These are phyloP conservation scores for Drosophila incognita DNA, from an alignment of 2,888 invertebrate genomes.

Conservation along the genomic window DNA sequence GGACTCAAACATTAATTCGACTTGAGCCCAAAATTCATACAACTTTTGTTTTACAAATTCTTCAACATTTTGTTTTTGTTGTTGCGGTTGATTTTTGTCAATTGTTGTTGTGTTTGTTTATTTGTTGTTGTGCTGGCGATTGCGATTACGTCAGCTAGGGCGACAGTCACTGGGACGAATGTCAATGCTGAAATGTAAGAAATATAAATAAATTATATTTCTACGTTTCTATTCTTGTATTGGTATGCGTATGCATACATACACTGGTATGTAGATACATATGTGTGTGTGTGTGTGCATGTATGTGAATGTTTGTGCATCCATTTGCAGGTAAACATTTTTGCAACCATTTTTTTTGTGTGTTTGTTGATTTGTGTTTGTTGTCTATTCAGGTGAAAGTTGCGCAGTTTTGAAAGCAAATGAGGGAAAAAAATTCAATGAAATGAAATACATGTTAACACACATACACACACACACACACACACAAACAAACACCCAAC, in stretches of 20 bases:
- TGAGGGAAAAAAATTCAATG: conserved; percentile 51
- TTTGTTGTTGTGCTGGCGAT: conserved; percentile 51
- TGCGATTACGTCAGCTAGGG: conserved; percentile 68
- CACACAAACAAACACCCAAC: conserved; percentile 9
- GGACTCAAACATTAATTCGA: neutral
- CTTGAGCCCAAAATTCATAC: conserved; percentile 1
- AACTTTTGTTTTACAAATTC: conserved; percentile 50
- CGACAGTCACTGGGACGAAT: conserved; percentile 44
- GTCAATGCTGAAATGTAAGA: conserved; percentile 41
- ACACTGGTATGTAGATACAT: neutral
- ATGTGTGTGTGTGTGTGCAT: neutral
- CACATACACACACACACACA: conserved; percentile 8
- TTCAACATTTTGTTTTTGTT: conserved; percentile 31
- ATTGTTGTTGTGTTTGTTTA: conserved; percentile 8
- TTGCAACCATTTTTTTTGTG: conserved; percentile 23
- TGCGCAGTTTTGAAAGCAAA: conserved; percentile 64
- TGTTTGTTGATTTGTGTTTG: conserved; percentile 53
- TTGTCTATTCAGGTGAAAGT: conserved; percentile 62
- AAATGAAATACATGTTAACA: conserved; percentile 36
- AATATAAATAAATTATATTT: conserved; percentile 40
- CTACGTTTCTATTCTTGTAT: neutral
- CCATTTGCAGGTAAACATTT: conserved; percentile 28
- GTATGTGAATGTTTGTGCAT: neutral
- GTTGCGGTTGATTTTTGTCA: conserved; percentile 27
- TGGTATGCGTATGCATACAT: neutral